Evolutionary conservation across 2,888 invertebrate species (phyloP).

Genomic region (Thymelicus sylvestris): DNA sequence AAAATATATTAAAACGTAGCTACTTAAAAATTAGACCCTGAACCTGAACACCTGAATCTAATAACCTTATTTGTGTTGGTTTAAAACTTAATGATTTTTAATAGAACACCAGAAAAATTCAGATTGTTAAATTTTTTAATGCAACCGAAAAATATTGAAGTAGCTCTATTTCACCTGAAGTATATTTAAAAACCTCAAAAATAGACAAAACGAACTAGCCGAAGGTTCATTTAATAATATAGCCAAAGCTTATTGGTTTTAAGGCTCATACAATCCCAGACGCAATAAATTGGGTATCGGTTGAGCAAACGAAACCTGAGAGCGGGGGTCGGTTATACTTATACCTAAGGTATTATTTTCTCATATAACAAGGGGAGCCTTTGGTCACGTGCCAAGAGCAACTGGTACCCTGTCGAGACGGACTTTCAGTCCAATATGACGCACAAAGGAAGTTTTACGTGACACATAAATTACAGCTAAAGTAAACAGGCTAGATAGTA

Average conservation of each 20-base stretch:
- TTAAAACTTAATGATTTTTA: no score
- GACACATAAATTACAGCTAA: slow-evolving; percentile 1
- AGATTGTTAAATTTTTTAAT: no score
- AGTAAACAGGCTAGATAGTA: background rate
- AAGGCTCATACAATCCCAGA: slow-evolving; percentile 21
- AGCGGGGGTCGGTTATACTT: slow-evolving; percentile 17
- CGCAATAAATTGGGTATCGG: slow-evolving; percentile 29
- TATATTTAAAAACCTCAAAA: no score
- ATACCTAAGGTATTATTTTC: slow-evolving; percentile 29
- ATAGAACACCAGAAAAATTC: no score
- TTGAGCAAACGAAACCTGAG: slow-evolving; percentile 31
- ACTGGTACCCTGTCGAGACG: slow-evolving; percentile 38
- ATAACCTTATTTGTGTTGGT: no score
- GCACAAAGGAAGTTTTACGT: slow-evolving; percentile 23
- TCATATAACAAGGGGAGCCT: slow-evolving; percentile 30
- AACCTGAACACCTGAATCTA: no score
- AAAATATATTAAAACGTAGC: no score
- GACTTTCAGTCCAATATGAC: slow-evolving; percentile 13
- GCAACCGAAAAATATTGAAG: no score
- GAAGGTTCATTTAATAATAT: no score
- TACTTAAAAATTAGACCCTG: no score
- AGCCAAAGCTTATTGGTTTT: background rate
- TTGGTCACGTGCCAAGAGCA: slow-evolving; percentile 37
- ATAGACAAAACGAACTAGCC: no score
- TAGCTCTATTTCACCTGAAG: no score